Evolutionary conservation across 1,140 invertebrate species (phyloP), one percentile per base, ranked within the genome.

Genomic region (Aphelinus atriplicis): DNA sequence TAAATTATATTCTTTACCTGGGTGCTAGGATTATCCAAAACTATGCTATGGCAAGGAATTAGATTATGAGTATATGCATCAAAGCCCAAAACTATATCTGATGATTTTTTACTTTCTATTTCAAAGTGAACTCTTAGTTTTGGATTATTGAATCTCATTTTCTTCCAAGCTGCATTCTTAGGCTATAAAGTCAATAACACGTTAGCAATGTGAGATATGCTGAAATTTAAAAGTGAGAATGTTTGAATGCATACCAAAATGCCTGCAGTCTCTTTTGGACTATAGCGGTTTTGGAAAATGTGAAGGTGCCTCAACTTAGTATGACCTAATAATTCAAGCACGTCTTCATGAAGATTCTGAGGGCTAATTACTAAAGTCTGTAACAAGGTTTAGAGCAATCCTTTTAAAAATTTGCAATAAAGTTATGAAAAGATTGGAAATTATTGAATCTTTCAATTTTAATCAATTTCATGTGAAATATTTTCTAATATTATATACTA

Each of bases 331-430:
- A 95, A 81, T 71, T 92, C 89, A 5, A 96, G 80, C 0, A 95
- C 87, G 82, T 96, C 94, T 75, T 94, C 92, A 64, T 93, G 91
- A 10, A 96, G 84, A 85, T 95, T 95, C 86, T 96, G 94, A 0
- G 95, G 94, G 81, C 94, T 94, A 42, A 96, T 91, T 2, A 91
- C 90, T 55, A 96, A 84, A 64, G 90, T 90, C 89, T 93, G 80
- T n/a, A 90, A 85, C 77, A 77, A 75, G 53, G 76, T 64, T 43
- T 53, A 73, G 4, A 53, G 9, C 7, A 55, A 55, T 61, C 26
- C 26, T 26, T 26, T 69, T 26, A 26, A 58, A 66, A 61, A 64
- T 61, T 57, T 48, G 58, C 50, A 46, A 75, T 7, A 67, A 66
- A 56, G 51, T 61, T 43, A 26, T 57, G 73, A 62, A 51, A 71